Conservation (phyloP, 2,797 vertebrate genomes). For the Zalophus californianus region DNA sequence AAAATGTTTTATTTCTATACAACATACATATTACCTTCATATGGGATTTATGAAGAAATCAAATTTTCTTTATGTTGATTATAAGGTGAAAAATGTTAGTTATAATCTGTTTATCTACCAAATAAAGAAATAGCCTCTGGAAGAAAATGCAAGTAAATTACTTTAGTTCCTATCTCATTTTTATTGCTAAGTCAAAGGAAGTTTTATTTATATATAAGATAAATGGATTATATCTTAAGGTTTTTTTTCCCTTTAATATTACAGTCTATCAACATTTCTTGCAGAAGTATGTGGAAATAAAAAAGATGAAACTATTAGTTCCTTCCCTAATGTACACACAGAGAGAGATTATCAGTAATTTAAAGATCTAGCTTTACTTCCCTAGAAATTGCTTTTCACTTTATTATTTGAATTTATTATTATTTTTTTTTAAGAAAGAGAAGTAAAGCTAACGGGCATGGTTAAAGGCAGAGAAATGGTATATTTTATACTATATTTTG, state of each 20-base stretch:
- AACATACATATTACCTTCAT: constrained; percentile 62
- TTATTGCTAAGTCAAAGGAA: constrained; percentile 79
- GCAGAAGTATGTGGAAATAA: constrained; percentile 68
- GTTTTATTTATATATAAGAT: constrained; percentile 76
- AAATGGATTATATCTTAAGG: constrained; percentile 77
- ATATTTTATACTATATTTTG: constrained; percentile 50
- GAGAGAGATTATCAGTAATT: constrained; percentile 66
- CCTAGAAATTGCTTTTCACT: constrained; percentile 72
- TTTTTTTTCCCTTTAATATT: constrained; percentile 72
- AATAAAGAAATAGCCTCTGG: constrained; percentile 77
- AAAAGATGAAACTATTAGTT: constrained; percentile 61
- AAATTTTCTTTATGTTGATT: constrained; percentile 69
- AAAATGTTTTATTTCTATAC: constrained; percentile 74
- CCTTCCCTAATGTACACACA: constrained; percentile 42
- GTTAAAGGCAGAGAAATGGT: constrained; percentile 35
- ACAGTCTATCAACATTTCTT: constrained; percentile 67
- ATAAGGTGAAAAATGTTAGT: constrained; percentile 78
- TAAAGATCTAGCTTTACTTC: constrained; percentile 66
- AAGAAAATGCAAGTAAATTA: constrained; percentile 79
- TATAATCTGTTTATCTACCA: constrained; percentile 77
- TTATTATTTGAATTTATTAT: constrained; percentile 44
- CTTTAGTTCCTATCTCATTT: constrained; percentile 65
- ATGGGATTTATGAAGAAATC: constrained; percentile 76
- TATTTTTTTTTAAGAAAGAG: background rate
- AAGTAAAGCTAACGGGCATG: constrained; percentile 22